A percentile compares a stretch with the other conserved stretches of the same genome.
Evolutionary conservation across 1,140 invertebrate species (phyloP).

Genomic region (Anadara kagoshimensis): DNA sequence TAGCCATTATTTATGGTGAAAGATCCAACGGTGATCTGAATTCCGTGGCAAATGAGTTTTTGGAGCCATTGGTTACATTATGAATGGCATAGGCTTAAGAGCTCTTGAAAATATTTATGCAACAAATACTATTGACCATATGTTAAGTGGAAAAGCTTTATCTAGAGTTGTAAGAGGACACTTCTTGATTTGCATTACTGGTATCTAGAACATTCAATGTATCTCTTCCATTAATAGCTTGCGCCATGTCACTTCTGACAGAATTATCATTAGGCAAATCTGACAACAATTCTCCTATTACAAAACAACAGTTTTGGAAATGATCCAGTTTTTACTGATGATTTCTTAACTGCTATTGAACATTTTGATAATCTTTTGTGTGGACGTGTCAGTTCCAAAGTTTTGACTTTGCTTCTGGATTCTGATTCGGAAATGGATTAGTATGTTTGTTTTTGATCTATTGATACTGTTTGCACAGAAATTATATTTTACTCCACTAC

Average conservation of each 20-base stretch:
- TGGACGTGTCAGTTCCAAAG: no score
- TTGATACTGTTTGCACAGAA: no score
- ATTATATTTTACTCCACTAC: no score
- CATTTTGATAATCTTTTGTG: no score
- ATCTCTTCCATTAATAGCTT: constrained; percentile 23
- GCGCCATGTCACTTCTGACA: constrained; percentile 16
- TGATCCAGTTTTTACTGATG: neutral
- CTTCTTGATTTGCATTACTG: constrained; percentile 56
- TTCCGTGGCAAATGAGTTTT: constrained; percentile 56
- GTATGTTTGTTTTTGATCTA: no score
- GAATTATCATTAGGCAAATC: neutral
- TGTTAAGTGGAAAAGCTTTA: constrained; percentile 70
- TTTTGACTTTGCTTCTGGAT: no score
- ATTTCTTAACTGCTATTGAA: no score
- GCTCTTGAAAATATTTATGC: constrained; percentile 49
- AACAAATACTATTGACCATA: constrained; percentile 60
- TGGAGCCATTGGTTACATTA: constrained; percentile 51
- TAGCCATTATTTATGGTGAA: constrained; percentile 37
- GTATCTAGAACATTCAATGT: neutral
- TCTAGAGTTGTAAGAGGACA: constrained; percentile 70
- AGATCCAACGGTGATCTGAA: constrained; percentile 40
- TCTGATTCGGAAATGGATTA: no score
- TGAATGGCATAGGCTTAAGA: constrained; percentile 50
- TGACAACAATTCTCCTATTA: neutral
- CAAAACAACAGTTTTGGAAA: neutral